Evolutionary conservation across 2,797 vertebrate species (phyloP).

Genomic region (Rhabdomys pumilio): DNA sequence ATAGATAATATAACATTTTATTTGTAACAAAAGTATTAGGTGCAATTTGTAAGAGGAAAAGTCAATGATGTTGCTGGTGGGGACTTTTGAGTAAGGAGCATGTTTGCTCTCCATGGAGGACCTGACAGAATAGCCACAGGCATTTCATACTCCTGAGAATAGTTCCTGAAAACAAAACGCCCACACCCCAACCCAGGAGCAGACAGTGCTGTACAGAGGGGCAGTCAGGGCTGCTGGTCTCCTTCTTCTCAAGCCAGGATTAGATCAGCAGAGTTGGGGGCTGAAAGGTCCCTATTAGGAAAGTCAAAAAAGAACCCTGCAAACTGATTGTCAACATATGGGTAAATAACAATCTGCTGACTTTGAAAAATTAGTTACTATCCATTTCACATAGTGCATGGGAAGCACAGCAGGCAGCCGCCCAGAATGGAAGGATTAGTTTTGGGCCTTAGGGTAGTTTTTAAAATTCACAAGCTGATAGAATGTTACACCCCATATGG

Average conservation of each 20-base stretch:
- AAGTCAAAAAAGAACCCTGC: constrained; percentile 49
- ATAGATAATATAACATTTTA: constrained; percentile 4
- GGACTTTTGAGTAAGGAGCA: constrained; percentile 45
- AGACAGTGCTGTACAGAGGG: not conserved
- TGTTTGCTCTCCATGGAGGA: constrained; percentile 43
- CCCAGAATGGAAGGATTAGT: constrained; percentile 82
- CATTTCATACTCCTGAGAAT: constrained; percentile 40
- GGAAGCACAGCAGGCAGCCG: constrained; percentile 75
- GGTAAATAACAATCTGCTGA: constrained; percentile 85
- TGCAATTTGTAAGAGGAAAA: constrained; percentile 59
- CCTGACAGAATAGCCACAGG: constrained; percentile 64
- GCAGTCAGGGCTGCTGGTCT: not conserved
- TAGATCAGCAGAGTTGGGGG: not conserved
- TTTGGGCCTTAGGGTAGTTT: constrained; percentile 78
- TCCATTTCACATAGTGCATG: constrained; percentile 75
- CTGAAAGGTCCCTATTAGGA: not conserved
- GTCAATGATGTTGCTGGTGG: not conserved
- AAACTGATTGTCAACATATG: constrained; percentile 80
- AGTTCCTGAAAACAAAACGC: constrained; percentile 61
- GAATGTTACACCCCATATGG: constrained; percentile 80
- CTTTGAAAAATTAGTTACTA: constrained; percentile 85
- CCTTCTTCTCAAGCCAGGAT: constrained; percentile 4
- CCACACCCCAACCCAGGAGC: not conserved
- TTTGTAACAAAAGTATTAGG: constrained; percentile 44
- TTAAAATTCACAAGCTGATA: constrained; percentile 81